Percentiles rank a stretch among this genome's conserved stretches.
These are phyloP conservation scores for Parochlus steinenii DNA, from an alignment of 2,888 invertebrate species.

Conservation along the genomic window DNA sequence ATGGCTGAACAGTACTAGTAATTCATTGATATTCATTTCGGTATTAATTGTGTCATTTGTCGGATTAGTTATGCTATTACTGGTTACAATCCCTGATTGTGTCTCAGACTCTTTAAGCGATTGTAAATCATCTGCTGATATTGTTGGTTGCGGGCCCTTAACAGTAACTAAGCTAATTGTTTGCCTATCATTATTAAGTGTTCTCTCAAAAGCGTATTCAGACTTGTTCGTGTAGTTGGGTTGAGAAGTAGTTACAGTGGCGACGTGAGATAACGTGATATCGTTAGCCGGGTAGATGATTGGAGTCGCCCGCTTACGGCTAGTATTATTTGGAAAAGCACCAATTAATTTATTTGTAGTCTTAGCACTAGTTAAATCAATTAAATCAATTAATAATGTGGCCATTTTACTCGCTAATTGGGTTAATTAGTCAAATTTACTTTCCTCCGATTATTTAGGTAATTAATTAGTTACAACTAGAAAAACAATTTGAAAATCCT, in stretches of 20 bases:
- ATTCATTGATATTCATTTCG: conserved; percentile 12
- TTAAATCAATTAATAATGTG: neutral
- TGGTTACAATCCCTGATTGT: conserved; percentile 14
- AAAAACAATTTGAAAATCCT: too few relatives aligned
- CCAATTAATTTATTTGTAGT: conserved; percentile 11
- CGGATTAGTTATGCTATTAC: too few relatives aligned
- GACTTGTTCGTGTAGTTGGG: conserved; percentile 42
- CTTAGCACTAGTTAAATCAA: conserved; percentile 5
- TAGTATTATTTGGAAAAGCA: conserved; percentile 13
- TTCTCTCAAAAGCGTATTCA: conserved; percentile 44
- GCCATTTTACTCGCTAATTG: conserved; percentile 7
- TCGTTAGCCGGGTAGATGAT: conserved; percentile 1
- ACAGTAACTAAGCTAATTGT: conserved; percentile 20
- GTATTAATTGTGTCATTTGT: neutral
- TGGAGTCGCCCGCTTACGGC: conserved; percentile 8
- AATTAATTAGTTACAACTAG: too few relatives aligned
- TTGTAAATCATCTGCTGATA: conserved; percentile 9
- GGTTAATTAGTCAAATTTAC: too few relatives aligned
- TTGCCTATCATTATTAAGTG: conserved; percentile 32
- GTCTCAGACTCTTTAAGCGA: conserved; percentile 14
- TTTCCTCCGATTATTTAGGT: too few relatives aligned
- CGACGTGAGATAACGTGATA: neutral
- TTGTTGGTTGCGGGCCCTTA: conserved; percentile 6
- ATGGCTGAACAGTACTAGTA: conserved; percentile 13
- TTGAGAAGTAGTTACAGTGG: conserved; percentile 14